Percentiles rank a stretch among this genome's conserved stretches.
These are phyloP conservation scores for Calliopum simillimum DNA, from an alignment of 2,888 invertebrate genomes.

Conservation along the genomic window DNA sequence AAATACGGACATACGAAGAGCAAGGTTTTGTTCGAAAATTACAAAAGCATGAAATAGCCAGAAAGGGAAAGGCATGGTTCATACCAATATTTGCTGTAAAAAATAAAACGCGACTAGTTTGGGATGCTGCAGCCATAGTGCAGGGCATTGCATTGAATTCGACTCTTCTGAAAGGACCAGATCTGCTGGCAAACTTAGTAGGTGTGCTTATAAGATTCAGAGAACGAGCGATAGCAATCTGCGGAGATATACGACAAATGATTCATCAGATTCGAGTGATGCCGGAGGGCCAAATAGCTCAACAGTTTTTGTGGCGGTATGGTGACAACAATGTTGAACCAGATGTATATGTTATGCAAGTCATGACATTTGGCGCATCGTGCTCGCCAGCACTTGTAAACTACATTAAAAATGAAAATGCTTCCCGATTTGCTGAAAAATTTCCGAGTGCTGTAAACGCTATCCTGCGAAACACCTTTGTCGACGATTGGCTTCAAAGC, in stretches of 20 bases:
- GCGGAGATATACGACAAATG: conserved; percentile 15
- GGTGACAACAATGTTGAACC: conserved; percentile 33
- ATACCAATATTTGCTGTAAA: conserved; percentile 54
- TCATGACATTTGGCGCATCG: conserved; percentile 40
- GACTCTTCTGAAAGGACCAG: conserved; percentile 44
- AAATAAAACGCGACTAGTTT: conserved; percentile 53
- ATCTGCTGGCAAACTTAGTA: conserved; percentile 47
- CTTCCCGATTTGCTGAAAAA: conserved; percentile 4
- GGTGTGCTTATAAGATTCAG: conserved; percentile 47
- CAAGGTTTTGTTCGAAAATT: conserved; percentile 46
- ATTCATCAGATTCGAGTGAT: conserved; percentile 36
- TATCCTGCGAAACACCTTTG: conserved; percentile 35
- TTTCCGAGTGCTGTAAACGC: conserved; percentile 25
- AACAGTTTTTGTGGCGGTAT: conserved; percentile 41
- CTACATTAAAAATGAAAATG: conserved; percentile 37
- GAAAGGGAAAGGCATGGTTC: conserved; percentile 47
- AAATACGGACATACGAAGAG: background rate
- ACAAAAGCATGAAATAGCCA: conserved; percentile 35
- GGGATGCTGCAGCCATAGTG: conserved; percentile 55
- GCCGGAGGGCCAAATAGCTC: conserved; percentile 33
- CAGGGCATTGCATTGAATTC: conserved; percentile 53
- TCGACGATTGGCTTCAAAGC: too few species aligned
- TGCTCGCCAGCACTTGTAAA: conserved; percentile 38
- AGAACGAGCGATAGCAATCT: conserved; percentile 17
- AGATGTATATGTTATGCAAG: conserved; percentile 38